Conservation (phyloP, 2,797 vertebrate species). For the Jordanella pulchra region DNA sequence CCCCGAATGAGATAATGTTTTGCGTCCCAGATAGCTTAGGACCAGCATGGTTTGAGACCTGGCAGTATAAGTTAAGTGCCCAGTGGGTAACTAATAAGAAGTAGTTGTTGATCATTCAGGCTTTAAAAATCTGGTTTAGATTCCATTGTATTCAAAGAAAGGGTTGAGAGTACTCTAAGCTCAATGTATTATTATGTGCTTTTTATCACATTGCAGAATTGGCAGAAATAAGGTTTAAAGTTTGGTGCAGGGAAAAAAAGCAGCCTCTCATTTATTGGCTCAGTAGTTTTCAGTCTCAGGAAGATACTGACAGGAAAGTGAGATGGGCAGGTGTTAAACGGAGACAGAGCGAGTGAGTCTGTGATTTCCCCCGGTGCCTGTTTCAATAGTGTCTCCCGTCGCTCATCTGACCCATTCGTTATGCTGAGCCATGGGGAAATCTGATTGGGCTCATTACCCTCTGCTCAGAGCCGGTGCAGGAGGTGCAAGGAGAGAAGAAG, state of each 20-base stretch:
- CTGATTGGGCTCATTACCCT: conserved; percentile 81
- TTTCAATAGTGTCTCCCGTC: conserved; percentile 72
- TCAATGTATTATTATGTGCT: conserved; percentile 19
- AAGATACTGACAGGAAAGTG: conserved; percentile 29
- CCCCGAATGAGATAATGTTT: neutral
- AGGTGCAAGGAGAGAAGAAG: conserved; percentile 46
- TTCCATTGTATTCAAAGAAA: conserved; percentile 4
- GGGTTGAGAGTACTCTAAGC: conserved; percentile 2
- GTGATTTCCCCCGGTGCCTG: conserved; percentile 70
- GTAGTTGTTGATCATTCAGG: neutral
- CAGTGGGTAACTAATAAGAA: conserved; percentile 2
- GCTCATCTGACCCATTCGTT: conserved; percentile 78
- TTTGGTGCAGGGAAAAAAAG: conserved; percentile 39
- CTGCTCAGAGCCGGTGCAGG: conserved; percentile 67
- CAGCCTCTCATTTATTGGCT: conserved; percentile 67
- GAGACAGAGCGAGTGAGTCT: conserved; percentile 51
- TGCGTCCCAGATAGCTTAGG: neutral
- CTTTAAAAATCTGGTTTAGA: neutral
- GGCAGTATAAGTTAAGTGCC: neutral
- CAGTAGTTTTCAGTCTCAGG: conserved; percentile 56
- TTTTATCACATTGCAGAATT: conserved; percentile 33
- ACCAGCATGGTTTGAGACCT: neutral
- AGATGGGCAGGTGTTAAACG: conserved; percentile 26
- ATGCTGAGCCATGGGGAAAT: conserved; percentile 76
- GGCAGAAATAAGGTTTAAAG: conserved; percentile 57